Base-by-base conservation (phyloP, 2,113 vertebrate species). In the Peucedramus taeniatus region DNA sequence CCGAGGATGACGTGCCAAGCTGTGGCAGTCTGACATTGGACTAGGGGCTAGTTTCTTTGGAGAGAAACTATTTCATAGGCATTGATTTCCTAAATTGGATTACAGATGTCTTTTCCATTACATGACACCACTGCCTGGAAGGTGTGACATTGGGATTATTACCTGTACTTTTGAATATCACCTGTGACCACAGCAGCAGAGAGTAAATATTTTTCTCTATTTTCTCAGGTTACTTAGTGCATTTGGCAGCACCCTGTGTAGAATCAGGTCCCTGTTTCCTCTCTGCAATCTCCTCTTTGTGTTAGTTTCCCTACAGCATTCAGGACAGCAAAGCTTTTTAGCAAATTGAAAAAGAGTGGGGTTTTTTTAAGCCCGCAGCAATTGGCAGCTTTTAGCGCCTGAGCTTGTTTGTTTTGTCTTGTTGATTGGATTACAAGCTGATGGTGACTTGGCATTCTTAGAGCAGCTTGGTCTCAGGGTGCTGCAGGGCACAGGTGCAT, bases 1-100 rank as follows among this genome's bases (percentile, higher is more conserved):
- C 45, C 0, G 0, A 13, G 53, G 49, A n/a, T 49, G 8, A 19
- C 0, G 0, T n/a, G 40, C n/a, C 6, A 4, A 27, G 66, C 51
- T 53, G 51, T 39, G 42, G 10, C 61, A 39, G 5, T 3, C 6
- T 83, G 81, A 30, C 24, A 5, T 23, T 16, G 65, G 24, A 45
- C 54, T 51, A 16, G 11, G 42, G 21, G 10, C 53, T 44, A 45
- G 45, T 50, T n/a, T 12, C 1, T 39, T 22, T 24, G 60, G 28
- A 49, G 37, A 33, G 45, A 70, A 87, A 7, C 31, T 44, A 0
- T n/a, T 64, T 69, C 28, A 11, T 13, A 4, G 30, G 31, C 4
- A 2, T n/a, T 81, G 30, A 26, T 75, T 70, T 27, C 16, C 51
- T 28, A 17, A 47, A 40, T 10, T 31, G 56, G 33, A 15, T 81